Conservation (phyloP, 2,797 vertebrate genomes). For the Lepus oiostolus region DNA sequence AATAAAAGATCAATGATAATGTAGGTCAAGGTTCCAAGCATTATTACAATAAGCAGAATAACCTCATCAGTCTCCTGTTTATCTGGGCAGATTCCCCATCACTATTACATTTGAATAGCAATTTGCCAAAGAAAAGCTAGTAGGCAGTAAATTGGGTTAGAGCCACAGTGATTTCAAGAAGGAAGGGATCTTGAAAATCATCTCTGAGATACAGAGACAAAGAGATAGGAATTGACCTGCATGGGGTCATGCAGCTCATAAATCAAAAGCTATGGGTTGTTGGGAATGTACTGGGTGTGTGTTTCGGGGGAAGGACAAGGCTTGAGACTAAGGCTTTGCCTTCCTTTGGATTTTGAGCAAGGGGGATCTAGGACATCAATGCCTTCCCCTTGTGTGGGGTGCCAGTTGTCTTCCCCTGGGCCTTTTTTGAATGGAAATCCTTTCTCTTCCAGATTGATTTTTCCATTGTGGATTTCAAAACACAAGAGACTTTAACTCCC, state of each 20-base stretch:
- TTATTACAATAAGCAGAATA: neutral
- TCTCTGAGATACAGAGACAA: neutral
- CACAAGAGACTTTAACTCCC: neutral
- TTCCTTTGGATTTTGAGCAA: neutral
- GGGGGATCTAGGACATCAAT: neutral
- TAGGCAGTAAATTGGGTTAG: neutral
- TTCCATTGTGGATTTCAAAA: neutral
- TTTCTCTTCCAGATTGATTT: conserved; percentile 18
- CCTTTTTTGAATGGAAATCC: neutral
- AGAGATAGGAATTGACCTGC: neutral
- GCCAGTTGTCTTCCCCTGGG: neutral
- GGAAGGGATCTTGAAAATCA: neutral
- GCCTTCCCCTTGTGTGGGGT: neutral
- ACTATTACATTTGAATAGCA: neutral
- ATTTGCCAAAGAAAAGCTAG: neutral
- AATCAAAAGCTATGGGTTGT: neutral
- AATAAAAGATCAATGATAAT: neutral
- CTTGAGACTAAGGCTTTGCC: neutral
- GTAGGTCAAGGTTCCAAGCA: neutral
- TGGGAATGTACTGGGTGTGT: neutral
- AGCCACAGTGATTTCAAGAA: neutral
- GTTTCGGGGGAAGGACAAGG: accelerated
- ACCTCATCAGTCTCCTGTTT: neutral
- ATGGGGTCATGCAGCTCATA: neutral
- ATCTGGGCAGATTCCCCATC: neutral